These are phyloP conservation scores for Moxostoma hubbsi DNA, from an alignment of 2,797 vertebrate species.

Conservation along the genomic window DNA sequence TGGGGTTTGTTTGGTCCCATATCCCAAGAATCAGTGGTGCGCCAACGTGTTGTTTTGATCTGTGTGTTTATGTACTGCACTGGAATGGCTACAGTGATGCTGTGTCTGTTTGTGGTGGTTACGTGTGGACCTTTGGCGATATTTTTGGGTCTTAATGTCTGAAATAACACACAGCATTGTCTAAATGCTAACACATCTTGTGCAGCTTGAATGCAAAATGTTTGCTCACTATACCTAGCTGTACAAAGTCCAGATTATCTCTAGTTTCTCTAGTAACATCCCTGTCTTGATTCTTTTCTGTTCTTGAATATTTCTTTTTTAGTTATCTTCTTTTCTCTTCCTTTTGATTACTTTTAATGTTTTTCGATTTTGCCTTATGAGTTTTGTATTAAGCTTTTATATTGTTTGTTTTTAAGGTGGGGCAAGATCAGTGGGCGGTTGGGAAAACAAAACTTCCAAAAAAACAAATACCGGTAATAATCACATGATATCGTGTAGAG, in stretches of 20 bases:
- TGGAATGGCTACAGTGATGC: not conserved
- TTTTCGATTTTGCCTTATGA: not conserved
- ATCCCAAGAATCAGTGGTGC: too few relatives aligned
- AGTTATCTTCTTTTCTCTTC: not conserved
- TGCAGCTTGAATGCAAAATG: not conserved
- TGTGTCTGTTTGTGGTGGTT: not conserved
- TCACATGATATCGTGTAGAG: slow-evolving; percentile 29
- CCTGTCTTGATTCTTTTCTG: not conserved
- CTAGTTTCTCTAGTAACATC: not conserved
- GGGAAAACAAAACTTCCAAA: slow-evolving; percentile 55
- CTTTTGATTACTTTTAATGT: not conserved
- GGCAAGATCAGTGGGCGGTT: slow-evolving; percentile 57
- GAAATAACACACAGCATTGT: not conserved
- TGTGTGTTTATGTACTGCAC: not conserved
- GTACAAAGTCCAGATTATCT: slow-evolving; percentile 6
- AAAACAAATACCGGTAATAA: slow-evolving; percentile 62
- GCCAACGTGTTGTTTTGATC: not conserved
- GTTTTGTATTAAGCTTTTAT: not conserved
- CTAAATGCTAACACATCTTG: too few relatives aligned
- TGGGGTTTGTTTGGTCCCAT: too few relatives aligned
- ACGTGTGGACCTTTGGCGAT: slow-evolving; percentile 21
- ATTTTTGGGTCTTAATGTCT: slow-evolving; percentile 23
- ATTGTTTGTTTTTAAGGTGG: slow-evolving; percentile 18
- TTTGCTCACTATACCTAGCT: not conserved
- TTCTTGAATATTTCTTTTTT: not conserved